Evolutionary conservation across 2,888 invertebrate species (phyloP).

Genomic region (Chorisops tibialis): DNA sequence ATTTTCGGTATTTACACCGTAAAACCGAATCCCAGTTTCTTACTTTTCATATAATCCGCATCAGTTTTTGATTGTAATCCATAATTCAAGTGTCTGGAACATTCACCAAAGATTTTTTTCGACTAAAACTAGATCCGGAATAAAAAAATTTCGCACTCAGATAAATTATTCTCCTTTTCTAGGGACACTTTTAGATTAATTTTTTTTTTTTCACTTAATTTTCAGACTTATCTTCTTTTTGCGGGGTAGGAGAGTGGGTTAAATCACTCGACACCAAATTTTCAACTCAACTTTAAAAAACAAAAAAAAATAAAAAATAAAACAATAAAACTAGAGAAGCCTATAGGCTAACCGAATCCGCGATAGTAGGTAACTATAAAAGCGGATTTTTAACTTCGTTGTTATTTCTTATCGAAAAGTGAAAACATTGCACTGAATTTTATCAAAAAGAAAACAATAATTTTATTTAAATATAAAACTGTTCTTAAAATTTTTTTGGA

Average conservation of each 20-base stretch:
- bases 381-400: not conserved
- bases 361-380: not conserved
- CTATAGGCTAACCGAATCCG: not conserved
- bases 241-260: too few species aligned
- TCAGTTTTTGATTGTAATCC: slow-evolving; percentile 10
- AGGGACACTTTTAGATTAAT: too few species aligned
- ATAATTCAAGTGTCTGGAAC: not conserved
- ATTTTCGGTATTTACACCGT: too few species aligned
- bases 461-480: not conserved
- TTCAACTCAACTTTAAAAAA: too few species aligned
- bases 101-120: too few species aligned
- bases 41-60: slow-evolving; percentile 5
- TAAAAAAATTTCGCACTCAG: too few species aligned
- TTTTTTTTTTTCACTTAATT: too few species aligned
- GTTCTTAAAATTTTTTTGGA: slow-evolving; percentile 2
- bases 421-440: not conserved
- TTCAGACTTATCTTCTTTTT: too few species aligned
- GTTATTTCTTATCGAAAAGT: not conserved
- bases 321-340: not conserved
- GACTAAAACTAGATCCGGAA: too few species aligned
- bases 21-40: not conserved
- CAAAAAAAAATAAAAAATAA: not conserved
- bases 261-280: too few species aligned
- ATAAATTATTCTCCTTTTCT: too few species aligned
- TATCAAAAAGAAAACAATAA: not conserved